Evolutionary conservation across 2,888 invertebrate species (phyloP).

Genomic region (Campopleginae sp.): DNA sequence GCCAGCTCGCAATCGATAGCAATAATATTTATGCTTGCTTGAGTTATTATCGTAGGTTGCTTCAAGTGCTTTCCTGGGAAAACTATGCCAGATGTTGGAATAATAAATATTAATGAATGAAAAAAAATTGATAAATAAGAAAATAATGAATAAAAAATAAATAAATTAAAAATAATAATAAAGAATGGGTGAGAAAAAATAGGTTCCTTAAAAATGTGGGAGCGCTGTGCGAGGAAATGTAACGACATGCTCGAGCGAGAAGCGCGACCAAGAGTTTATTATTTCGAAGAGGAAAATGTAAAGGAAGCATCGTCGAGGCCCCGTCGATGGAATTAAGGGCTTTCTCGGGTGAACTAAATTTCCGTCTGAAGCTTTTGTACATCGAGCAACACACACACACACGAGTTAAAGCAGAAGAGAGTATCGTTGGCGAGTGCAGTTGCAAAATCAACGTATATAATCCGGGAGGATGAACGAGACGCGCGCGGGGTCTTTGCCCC

Average conservation of each 20-base stretch:
- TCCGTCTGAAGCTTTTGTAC: slow-evolving; percentile 18
- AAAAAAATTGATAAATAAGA: too few species aligned
- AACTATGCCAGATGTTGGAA: too few species aligned
- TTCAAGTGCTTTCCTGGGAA: slow-evolving; percentile 51
- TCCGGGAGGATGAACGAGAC: slow-evolving; percentile 49
- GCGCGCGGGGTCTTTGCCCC: slow-evolving; percentile 73
- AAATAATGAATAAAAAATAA: too few species aligned
- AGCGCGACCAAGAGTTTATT: slow-evolving; percentile 65
- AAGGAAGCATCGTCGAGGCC: slow-evolving; percentile 51
- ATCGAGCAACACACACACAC: slow-evolving; percentile 34
- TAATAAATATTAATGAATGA: too few species aligned
- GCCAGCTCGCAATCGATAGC: slow-evolving; percentile 23
- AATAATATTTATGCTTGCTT: slow-evolving; percentile 57
- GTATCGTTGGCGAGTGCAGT: slow-evolving; percentile 29
- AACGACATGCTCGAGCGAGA: slow-evolving; percentile 33
- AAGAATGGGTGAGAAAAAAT: slow-evolving; percentile 12
- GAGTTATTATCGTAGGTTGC: slow-evolving; percentile 42
- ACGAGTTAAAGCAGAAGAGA: slow-evolving; percentile 38
- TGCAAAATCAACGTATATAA: slow-evolving; percentile 48
- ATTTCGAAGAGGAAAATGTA: slow-evolving; percentile 52
- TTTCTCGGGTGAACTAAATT: slow-evolving; percentile 52
- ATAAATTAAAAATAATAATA: too few species aligned
- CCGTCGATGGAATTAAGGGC: slow-evolving; percentile 75
- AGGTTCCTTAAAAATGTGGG: slow-evolving; percentile 2
- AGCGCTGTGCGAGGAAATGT: slow-evolving; percentile 12